Percentiles rank a stretch among this genome's conserved stretches.
Conservation (phyloP, 2,888 invertebrate genomes). For the Sinentomon sp. region DNA sequence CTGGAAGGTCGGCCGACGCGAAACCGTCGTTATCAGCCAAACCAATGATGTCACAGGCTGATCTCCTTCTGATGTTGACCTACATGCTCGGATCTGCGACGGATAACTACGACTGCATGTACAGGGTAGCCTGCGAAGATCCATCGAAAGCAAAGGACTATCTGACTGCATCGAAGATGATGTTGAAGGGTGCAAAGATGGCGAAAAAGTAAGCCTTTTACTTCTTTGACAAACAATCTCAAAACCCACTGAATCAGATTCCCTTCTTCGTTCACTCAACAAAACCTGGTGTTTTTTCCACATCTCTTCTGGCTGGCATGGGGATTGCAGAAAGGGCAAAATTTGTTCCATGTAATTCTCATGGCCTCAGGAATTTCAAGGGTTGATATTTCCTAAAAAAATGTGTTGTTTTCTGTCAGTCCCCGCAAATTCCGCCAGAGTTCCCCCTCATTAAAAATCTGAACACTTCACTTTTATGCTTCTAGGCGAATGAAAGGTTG, state of each 20-base stretch:
- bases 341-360: neutral
- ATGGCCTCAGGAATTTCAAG: too few species aligned
- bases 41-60: slow-evolving; percentile 31
- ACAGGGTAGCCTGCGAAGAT: slow-evolving; percentile 42
- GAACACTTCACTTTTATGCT: too few species aligned
- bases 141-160: slow-evolving; percentile 44
- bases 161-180: slow-evolving; percentile 42
- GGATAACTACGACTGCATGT: slow-evolving; percentile 37
- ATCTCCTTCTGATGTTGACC: slow-evolving; percentile 37
- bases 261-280: slow-evolving; percentile 7
- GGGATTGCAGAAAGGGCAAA: slow-evolving; percentile 8
- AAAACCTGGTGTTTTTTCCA: slow-evolving; percentile 11
- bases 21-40: slow-evolving; percentile 12
- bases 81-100: slow-evolving; percentile 34
- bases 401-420: too few species aligned
- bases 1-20: slow-evolving; percentile 13
- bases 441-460: too few species aligned
- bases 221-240: too few species aligned
- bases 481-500: too few species aligned
- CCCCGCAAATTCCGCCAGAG: too few species aligned
- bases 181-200: slow-evolving; percentile 38
- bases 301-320: slow-evolving; percentile 6
- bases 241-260: too few species aligned
- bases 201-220: slow-evolving; percentile 30
- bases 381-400: too few species aligned